phyloP scores from a whole-genome alignment of 2,888 invertebrate species.

The Lysandra coridon region DNA sequence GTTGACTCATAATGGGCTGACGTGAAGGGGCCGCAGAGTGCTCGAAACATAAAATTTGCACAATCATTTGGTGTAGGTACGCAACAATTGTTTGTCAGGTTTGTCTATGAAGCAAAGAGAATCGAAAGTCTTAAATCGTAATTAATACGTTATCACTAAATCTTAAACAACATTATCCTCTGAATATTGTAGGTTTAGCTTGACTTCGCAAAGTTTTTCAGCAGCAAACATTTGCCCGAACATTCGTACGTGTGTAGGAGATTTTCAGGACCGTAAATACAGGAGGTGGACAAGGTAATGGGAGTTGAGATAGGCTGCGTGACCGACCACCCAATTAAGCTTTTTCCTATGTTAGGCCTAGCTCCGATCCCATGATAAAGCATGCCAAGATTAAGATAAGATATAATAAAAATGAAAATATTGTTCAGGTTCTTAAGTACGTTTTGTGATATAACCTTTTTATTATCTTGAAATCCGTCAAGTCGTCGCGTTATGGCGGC shows the following conservation, averaged over 20 bases:
- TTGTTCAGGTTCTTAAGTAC: conserved; percentile 40
- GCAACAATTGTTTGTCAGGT: too few relatives aligned
- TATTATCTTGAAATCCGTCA: conserved; percentile 33
- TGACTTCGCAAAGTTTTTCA: background rate
- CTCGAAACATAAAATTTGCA: too few relatives aligned
- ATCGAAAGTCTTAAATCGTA: too few relatives aligned
- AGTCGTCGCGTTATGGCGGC: conserved; percentile 27
- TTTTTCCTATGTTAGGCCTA: conserved; percentile 41
- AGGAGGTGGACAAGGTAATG: conserved; percentile 74
- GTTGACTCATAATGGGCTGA: too few relatives aligned
- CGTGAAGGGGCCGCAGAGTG: too few relatives aligned
- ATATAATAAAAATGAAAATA: conserved; percentile 45
- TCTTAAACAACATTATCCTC: too few relatives aligned
- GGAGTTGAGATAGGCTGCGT: conserved; percentile 73
- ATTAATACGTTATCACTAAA: too few relatives aligned
- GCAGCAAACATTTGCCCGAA: background rate
- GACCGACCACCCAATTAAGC: conserved; percentile 53
- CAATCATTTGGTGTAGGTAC: too few relatives aligned
- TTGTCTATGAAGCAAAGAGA: too few relatives aligned
- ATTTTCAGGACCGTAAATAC: conserved; percentile 48
- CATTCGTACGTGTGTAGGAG: background rate
- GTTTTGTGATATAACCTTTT: conserved; percentile 37
- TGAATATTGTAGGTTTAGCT: background rate
- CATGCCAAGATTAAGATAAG: conserved; percentile 43
- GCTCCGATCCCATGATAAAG: conserved; percentile 45